phyloP scores from a whole-genome alignment of 2,797 vertebrate species.

The Hapalemur alaotrensis region DNA sequence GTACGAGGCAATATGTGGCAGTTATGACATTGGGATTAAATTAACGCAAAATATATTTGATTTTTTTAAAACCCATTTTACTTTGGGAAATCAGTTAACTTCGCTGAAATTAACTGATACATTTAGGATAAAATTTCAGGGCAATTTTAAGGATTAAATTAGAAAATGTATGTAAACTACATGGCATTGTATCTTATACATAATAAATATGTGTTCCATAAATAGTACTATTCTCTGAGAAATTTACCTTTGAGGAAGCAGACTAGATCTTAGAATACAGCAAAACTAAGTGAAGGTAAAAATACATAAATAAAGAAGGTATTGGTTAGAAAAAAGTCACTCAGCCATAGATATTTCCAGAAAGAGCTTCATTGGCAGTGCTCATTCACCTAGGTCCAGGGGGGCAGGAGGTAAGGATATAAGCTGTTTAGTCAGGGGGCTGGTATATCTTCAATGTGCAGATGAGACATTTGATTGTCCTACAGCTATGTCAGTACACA shows the following conservation, averaged over 20 bases:
- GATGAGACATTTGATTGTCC: not conserved
- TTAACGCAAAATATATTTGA: not conserved
- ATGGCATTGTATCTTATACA: not conserved
- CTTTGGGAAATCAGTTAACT: not conserved
- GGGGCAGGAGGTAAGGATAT: not conserved
- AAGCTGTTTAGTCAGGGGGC: not conserved
- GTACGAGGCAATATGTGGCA: not conserved
- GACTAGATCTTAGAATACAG: not conserved
- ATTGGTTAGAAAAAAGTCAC: not conserved
- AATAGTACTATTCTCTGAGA: not conserved
- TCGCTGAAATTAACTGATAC: slow-evolving; percentile 13
- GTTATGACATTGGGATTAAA: not conserved
- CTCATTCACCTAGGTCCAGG: not conserved
- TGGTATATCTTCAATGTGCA: not conserved
- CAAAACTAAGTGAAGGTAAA: not conserved
- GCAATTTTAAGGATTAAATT: not conserved
- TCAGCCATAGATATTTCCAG: not conserved
- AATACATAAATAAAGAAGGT: not conserved
- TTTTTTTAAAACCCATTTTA: not conserved
- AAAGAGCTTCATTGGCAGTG: not conserved
- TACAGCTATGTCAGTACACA: not conserved
- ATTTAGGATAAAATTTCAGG: not conserved
- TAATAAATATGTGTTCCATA: not conserved
- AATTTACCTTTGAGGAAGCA: not conserved
- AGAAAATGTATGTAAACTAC: not conserved